Conservation (phyloP, 2,113 vertebrate species). For the Calyptommatus sinebrachiatus region DNA sequence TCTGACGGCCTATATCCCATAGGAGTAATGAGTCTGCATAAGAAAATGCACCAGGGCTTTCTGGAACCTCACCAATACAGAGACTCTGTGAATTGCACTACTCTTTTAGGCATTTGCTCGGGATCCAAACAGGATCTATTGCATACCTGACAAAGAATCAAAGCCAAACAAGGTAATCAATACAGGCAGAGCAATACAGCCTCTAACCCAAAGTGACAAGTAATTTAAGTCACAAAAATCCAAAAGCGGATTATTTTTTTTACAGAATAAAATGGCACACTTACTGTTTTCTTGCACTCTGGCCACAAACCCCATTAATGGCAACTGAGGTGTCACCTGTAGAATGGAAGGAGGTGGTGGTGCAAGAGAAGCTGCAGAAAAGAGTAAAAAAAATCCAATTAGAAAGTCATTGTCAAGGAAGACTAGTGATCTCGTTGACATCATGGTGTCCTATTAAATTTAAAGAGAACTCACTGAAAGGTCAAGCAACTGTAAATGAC, state of each 20-base stretch:
- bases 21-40: too few relatives aligned
- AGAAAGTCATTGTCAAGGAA: conserved; percentile 2
- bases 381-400: not conserved
- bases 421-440: conserved; percentile 34
- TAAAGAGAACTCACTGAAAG: conserved; percentile 17
- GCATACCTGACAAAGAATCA: not conserved
- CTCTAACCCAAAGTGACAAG: not conserved
- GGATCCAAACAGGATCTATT: not conserved
- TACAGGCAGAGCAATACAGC: not conserved
- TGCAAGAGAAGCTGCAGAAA: conserved; percentile 85
- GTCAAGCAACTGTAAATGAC: not conserved
- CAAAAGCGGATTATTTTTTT: conserved; percentile 46
- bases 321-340: conserved; percentile 99
- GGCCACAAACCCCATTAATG: conserved; percentile 99
- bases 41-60: too few relatives aligned
- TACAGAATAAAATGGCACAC: conserved; percentile 76
- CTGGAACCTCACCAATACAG: not conserved
- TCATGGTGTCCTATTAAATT: conserved; percentile 23
- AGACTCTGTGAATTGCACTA: not conserved
- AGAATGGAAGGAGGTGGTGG: conserved; percentile 97
- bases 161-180: not conserved
- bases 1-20: too few relatives aligned
- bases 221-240: too few relatives aligned
- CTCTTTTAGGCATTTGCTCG: not conserved
- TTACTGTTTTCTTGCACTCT: conserved; percentile 99